Base-by-base conservation (phyloP, 2,113 vertebrate species). In the Platichthys flesus region DNA sequence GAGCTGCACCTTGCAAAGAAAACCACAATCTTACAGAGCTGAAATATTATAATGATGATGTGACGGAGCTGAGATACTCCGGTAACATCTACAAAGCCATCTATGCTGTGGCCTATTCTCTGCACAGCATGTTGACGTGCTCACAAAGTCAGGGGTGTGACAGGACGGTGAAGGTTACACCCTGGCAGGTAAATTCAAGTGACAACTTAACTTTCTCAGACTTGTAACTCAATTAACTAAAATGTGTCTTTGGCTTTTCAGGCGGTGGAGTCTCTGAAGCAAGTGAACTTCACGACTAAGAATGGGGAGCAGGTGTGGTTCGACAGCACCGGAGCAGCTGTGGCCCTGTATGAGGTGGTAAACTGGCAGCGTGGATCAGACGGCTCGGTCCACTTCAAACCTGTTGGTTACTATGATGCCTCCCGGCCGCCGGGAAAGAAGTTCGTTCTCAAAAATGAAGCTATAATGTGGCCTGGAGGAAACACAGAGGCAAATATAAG, bases 351-450 rank as follows among this genome's bases (percentile, higher is more conserved):
- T 64, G 93, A 94, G 42, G 84, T 94, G 67, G 85, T 94, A 49
- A 94, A 94, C 82, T 94, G 94, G 94, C 92, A 94, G 62, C 82
- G 23, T 12, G 82, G 83, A n/a, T 23, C 77, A 8, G 75, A 87
- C 12, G 87, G 88, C 21, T 84, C 74, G 0, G 78, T 94, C 31
- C 74, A 88, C 31, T 94, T 94, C 69, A 91, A 88, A 72, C 87
- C 88, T 42, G 91, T 94, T 3, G 94, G 94, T 37, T 94, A 89
- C 71, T 94, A 94, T 58, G 94, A 94, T 3, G 91, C 91, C 15
- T 93, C 93, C 0, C 66, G 91, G 18, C 92, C 91, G 16, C 70
- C 74, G 28, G 91, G 90, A 67, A 59, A 90, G 64, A 90, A 72
- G 54, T 93, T 94, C 78, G 69, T 90, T 18, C 89, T 94, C 18